Conservation (phyloP, 1,140 invertebrate genomes). For the Heliconius hewitsoni region DNA sequence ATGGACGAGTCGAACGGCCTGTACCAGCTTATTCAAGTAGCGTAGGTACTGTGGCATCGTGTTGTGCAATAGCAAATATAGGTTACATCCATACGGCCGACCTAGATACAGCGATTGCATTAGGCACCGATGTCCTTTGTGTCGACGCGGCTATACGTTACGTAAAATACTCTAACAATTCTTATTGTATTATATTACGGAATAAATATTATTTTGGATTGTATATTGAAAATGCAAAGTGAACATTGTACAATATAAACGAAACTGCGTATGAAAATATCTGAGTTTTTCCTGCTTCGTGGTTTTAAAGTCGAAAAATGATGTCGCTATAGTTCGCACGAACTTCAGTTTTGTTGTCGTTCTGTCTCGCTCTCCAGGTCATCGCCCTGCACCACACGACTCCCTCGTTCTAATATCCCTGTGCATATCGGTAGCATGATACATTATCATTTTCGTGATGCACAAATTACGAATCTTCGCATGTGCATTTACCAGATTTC, state of each 20-base stretch:
- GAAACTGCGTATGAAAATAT: background rate
- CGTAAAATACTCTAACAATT: background rate
- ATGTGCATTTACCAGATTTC: conserved; percentile 22
- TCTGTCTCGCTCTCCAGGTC: conserved; percentile 75
- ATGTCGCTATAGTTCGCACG: conserved; percentile 56
- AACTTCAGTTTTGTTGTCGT: conserved; percentile 79
- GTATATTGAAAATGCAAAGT: background rate
- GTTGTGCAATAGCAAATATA: conserved; percentile 70
- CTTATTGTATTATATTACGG: background rate
- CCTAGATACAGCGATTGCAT: conserved; percentile 59
- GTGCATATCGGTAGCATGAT: conserved; percentile 61
- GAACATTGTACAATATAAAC: background rate
- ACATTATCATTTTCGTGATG: conserved; percentile 54
- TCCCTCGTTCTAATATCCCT: conserved; percentile 78
- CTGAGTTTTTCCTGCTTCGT: conserved; percentile 36
- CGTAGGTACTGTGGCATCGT: conserved; percentile 51
- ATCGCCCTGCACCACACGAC: conserved; percentile 70
- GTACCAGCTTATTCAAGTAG: conserved; percentile 55
- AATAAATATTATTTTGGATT: background rate
- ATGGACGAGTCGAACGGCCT: conserved; percentile 47
- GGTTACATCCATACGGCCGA: conserved; percentile 66
- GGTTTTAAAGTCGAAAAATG: conserved; percentile 40
- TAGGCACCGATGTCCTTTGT: conserved; percentile 59
- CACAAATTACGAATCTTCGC: conserved; percentile 23
- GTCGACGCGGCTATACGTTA: conserved; percentile 31